These are phyloP conservation scores for Conomelus anceps DNA, from an alignment of 2,888 invertebrate genomes.

Conservation along the genomic window DNA sequence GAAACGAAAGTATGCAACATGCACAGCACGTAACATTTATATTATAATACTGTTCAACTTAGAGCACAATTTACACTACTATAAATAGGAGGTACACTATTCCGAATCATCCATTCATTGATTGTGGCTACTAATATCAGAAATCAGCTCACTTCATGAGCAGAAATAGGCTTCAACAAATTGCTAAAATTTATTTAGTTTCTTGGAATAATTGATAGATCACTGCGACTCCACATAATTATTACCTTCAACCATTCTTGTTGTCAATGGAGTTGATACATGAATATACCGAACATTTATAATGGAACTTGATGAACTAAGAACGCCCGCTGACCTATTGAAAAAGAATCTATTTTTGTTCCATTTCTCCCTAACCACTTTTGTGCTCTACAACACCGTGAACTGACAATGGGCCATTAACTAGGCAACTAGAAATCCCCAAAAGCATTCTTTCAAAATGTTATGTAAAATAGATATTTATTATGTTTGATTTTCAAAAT, in stretches of 20 bases:
- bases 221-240: no score
- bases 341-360: background rate
- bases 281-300: background rate
- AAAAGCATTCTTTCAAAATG: background rate
- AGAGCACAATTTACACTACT: no score
- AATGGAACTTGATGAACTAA: background rate
- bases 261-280: background rate
- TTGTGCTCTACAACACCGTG: background rate
- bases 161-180: background rate
- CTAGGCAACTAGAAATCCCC: background rate
- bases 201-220: no score
- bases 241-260: no score
- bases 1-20: background rate
- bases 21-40: no score
- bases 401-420: background rate
- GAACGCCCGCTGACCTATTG: background rate
- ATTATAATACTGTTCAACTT: no score
- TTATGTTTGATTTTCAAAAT: background rate
- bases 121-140: no score
- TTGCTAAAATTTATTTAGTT: background rate
- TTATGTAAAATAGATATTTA: background rate
- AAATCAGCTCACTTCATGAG: background rate
- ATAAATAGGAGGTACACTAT: no score
- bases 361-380: background rate
- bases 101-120: no score